Conservation (phyloP, 2,797 vertebrate species). For the Gymnodraco acuticeps region DNA sequence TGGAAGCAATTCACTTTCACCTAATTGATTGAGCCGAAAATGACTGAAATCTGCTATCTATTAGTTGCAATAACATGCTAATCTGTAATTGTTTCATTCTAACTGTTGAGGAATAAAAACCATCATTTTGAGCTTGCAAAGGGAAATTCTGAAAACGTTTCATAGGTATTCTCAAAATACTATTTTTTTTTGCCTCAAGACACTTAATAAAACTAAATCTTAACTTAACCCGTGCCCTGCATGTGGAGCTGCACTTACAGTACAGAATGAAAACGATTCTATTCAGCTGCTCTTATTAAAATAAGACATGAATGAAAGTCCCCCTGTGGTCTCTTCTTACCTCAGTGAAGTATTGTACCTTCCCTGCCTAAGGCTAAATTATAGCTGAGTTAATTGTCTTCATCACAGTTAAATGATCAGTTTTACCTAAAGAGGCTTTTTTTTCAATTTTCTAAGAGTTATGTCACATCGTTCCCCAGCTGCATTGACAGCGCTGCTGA, state of each 20-base stretch:
- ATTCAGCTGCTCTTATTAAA: constrained; percentile 29
- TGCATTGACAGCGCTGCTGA: not conserved
- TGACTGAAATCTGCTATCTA: constrained; percentile 6
- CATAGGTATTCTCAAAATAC: not conserved
- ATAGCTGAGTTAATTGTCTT: constrained; percentile 21
- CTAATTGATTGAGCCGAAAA: constrained; percentile 17
- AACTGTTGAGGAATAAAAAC: not conserved
- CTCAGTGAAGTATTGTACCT: not conserved
- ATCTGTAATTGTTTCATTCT: constrained; percentile 14
- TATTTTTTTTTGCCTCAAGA: not conserved
- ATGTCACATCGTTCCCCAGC: constrained; percentile 11
- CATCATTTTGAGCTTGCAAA: not conserved
- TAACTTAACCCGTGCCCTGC: not conserved
- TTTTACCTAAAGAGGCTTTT: constrained; percentile 24
- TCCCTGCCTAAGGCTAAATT: constrained; percentile 35
- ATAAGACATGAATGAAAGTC: constrained; percentile 8
- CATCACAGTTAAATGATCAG: constrained; percentile 23
- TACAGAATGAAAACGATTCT: not conserved
- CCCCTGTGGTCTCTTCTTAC: constrained; percentile 6
- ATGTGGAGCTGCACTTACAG: constrained; percentile 6
- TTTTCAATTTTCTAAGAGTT: constrained; percentile 29
- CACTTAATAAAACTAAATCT: constrained; percentile 7
- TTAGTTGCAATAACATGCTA: constrained; percentile 10
- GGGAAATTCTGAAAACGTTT: not conserved
- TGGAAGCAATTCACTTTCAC: constrained; percentile 14